Conservation (phyloP, 2,113 vertebrate genomes). For the Fulica atra region DNA sequence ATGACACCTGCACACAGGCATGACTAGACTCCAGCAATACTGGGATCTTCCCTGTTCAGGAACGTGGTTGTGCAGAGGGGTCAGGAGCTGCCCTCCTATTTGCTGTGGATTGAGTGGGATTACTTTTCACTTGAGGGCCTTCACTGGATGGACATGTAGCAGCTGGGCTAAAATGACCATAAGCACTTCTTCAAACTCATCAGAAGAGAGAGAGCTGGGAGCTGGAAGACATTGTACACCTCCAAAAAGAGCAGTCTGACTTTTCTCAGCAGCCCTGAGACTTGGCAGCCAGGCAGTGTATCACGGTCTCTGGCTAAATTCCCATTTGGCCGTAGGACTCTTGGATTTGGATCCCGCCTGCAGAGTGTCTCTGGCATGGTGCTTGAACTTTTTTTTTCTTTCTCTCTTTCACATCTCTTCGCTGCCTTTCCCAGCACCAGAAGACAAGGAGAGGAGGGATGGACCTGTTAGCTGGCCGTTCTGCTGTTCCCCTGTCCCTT, state of each 20-base stretch:
- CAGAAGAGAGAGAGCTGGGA: not conserved
- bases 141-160: not conserved
- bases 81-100: not conserved
- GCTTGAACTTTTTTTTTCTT: not conserved
- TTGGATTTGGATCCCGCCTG: not conserved
- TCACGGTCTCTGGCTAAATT: not conserved
- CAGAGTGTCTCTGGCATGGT: not conserved
- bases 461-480: not conserved
- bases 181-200: not conserved
- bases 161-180: not conserved
- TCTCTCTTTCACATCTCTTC: not conserved
- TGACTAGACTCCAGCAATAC: not conserved
- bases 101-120: not conserved
- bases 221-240: not conserved
- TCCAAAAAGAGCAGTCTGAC: not conserved
- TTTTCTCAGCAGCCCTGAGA: not conserved
- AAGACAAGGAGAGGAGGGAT: not conserved
- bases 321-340: not conserved
- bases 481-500: not conserved
- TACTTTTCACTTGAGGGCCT: not conserved
- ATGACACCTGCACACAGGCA: not conserved
- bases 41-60: not conserved
- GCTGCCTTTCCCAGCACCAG: not conserved
- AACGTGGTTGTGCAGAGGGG: not conserved
- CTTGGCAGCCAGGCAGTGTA: not conserved